Evolutionary conservation across 2,888 invertebrate genomes (phyloP).

Genomic region (Panzeria rudis): DNA sequence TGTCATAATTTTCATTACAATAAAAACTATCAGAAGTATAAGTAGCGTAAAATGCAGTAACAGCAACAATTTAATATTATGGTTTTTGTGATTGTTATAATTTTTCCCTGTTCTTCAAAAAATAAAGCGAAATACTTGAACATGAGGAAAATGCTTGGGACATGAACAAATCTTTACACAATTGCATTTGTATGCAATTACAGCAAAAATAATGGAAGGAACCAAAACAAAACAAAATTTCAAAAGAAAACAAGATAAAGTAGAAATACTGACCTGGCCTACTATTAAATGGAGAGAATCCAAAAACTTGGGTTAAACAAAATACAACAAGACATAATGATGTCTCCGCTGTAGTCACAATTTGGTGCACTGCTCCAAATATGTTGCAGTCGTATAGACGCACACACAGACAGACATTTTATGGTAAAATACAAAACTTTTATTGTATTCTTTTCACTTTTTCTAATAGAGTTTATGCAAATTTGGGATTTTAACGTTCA

Average conservation of each 20-base stretch:
- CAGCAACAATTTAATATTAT: neutral
- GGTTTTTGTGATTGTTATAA: neutral
- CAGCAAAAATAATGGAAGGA: constrained; percentile 1
- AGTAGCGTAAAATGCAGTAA: neutral
- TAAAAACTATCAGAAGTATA: neutral
- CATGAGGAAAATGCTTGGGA: neutral
- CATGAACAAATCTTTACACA: neutral
- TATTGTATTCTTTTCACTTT: neutral
- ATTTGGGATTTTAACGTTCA: no score
- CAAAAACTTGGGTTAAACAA: constrained; percentile 24
- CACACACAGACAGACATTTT: constrained; percentile 40
- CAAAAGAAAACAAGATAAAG: constrained; percentile 37
- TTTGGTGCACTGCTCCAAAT: constrained; percentile 66
- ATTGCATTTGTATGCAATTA: neutral
- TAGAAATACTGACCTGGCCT: constrained; percentile 70
- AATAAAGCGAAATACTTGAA: constrained; percentile 22
- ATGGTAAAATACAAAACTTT: neutral
- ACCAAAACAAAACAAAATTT: constrained; percentile 20
- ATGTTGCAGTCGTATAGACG: constrained; percentile 31
- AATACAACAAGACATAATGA: constrained; percentile 28
- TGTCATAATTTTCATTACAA: neutral
- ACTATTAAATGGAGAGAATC: constrained; percentile 52
- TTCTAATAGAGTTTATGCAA: no score
- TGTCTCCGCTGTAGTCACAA: constrained; percentile 62
- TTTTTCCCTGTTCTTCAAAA: neutral